Base-by-base conservation (phyloP, 2,888 invertebrate genomes). In the Drosophila koepferae region DNA sequence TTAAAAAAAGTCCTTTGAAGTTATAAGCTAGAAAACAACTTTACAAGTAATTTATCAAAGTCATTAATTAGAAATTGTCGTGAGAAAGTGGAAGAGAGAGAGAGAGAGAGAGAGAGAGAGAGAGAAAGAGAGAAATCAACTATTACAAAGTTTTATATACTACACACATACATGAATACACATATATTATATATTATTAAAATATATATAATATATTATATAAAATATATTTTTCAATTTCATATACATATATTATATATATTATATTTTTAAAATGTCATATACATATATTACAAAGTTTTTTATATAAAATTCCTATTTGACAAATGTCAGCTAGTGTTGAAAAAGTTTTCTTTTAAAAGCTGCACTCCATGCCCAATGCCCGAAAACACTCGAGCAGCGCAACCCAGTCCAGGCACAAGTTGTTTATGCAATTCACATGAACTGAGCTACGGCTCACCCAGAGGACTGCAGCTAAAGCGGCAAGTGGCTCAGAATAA, bases 401-500 rank as follows among this genome's bases (percentile, higher is more conserved):
- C 2, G 46, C 61, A 38, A 40, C n/a, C n/a, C n/a, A 36, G 40
- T 6, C 18, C 60, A 28, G 49, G 23, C 41, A 34, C 41, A 69
- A 73, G 38, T 63, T 63, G 14, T 41, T 60, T 53, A 66, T 66
- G 63, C 58, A 61, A 46, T 66, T 54, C 28, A 53, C 23, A 69
- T 31, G 10, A 41, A 23, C 58, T 38, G 36, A 56, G 9, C 48
- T n/a, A 38, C 36, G 55, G 55, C 10, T 23, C 43, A 53, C 34
- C 38, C 68, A 62, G 58, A 78, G 75, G 63, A 75, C 65, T 66
- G 66, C 61, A 63, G 71, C 66, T 53, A 61, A 74, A 78, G 74
- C 71, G 59, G 51, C 72, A 72, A 63, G 41, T 64, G 82, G 41
- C 65, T 58, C 46, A 67, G 66, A 76, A 53, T 53, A 72, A 69